Conservation (phyloP, 2,113 vertebrate species). For the Dicaeum eximium region DNA sequence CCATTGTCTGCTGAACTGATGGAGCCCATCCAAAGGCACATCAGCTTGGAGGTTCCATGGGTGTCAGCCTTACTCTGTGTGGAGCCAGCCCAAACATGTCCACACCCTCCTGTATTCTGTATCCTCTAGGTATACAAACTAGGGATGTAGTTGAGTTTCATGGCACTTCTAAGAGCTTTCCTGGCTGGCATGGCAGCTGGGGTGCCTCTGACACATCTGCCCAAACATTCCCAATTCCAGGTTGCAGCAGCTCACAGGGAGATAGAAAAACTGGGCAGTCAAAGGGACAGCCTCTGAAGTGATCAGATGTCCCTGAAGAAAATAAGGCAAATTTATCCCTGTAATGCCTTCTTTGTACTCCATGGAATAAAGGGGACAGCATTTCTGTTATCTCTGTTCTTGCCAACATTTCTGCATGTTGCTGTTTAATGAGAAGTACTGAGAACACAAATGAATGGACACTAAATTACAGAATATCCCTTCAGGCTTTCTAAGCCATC, state of each 20-base stretch:
- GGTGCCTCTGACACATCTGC: not conserved
- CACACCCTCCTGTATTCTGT: not conserved
- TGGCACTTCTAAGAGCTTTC: not conserved
- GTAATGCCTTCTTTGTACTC: not conserved
- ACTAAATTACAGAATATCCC: not conserved
- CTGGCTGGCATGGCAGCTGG: not conserved
- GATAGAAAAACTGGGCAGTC: not conserved
- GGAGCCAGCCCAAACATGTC: not conserved
- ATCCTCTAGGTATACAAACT: not conserved
- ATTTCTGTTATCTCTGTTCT: not conserved
- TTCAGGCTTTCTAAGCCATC: slow-evolving; percentile 5
- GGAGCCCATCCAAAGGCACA: not conserved
- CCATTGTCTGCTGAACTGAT: not conserved
- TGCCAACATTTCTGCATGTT: not conserved
- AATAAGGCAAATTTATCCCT: not conserved
- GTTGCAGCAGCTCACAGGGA: not conserved
- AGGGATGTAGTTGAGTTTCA: not conserved
- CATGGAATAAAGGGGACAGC: not conserved
- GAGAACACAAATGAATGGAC: slow-evolving; percentile 25
- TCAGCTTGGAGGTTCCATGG: not conserved
- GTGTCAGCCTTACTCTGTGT: fast-evolving
- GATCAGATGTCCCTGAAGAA: not conserved
- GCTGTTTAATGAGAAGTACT: not conserved
- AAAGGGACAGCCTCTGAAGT: not conserved
- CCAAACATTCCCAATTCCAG: not conserved